These are phyloP conservation scores for Axinella damicornis DNA, from an alignment of 37 sponge, comb jelly and placozoan species.

Conservation along the genomic window DNA sequence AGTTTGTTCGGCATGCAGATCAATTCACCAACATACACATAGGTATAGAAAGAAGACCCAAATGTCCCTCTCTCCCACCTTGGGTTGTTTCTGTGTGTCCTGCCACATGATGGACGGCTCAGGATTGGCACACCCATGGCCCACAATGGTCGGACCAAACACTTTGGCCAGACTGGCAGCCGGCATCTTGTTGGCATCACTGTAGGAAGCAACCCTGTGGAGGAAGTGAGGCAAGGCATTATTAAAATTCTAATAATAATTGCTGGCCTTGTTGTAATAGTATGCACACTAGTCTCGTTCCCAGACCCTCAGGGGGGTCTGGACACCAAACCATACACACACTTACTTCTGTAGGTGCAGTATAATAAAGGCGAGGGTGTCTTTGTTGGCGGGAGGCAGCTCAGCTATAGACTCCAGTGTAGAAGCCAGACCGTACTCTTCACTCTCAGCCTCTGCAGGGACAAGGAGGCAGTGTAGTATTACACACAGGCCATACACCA, in stretches of 20 bases:
- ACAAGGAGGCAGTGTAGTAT: no score
- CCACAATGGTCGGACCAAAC: slow-evolving; percentile 92
- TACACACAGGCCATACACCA: no score
- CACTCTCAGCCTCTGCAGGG: slow-evolving; percentile 57
- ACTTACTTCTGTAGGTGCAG: slow-evolving; percentile 89
- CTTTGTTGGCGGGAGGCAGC: slow-evolving; percentile 90
- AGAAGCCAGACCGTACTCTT: slow-evolving; percentile 69
- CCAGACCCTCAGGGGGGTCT: neutral
- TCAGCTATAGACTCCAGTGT: slow-evolving; percentile 80
- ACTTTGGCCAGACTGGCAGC: slow-evolving; percentile 80
- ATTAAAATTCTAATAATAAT: no score
- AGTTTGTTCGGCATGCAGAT: no score
- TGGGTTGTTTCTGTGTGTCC: slow-evolving; percentile 84
- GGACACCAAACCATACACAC: neutral
- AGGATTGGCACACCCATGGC: slow-evolving; percentile 72
- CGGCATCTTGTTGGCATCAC: slow-evolving; percentile 91
- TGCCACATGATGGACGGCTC: slow-evolving; percentile 60
- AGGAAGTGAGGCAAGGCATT: neutral
- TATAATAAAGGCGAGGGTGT: slow-evolving; percentile 94
- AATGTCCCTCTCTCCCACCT: slow-evolving; percentile 36
- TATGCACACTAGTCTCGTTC: neutral
- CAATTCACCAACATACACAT: no score
- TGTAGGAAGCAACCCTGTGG: slow-evolving; percentile 72
- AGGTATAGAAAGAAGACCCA: neutral
- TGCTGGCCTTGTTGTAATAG: no score